Conservation (phyloP, 1,140 invertebrate genomes). For the Aphaenogaster rudis region DNA sequence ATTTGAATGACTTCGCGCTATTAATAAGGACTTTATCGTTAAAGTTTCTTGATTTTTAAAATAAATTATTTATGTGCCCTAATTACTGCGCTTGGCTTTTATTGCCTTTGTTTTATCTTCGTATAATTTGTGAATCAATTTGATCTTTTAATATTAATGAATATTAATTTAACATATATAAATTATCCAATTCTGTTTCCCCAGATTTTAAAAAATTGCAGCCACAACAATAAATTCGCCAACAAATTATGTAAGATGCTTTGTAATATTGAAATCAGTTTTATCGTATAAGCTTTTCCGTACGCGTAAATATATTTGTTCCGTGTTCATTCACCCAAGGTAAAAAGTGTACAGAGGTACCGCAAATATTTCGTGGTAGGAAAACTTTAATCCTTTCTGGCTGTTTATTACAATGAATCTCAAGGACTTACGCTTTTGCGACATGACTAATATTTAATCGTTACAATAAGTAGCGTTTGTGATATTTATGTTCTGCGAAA, state of each 20-base stretch:
- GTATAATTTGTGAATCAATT: neutral
- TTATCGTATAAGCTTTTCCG: neutral
- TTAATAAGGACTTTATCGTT: too few relatives aligned
- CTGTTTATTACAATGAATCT: neutral
- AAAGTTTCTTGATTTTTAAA: too few relatives aligned
- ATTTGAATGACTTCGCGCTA: too few relatives aligned
- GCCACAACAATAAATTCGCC: neutral
- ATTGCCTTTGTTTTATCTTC: too few relatives aligned
- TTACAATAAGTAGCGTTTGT: conserved; percentile 29
- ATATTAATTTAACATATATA: too few relatives aligned
- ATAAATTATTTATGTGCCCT: too few relatives aligned
- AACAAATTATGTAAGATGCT: neutral
- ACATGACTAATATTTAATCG: neutral
- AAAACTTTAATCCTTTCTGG: conserved; percentile 3
- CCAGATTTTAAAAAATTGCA: too few relatives aligned
- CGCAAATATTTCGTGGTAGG: neutral
- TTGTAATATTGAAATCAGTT: neutral
- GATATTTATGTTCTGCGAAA: neutral
- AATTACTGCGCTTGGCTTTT: too few relatives aligned
- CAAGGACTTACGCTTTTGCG: neutral
- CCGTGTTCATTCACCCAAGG: neutral
- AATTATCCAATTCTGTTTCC: too few relatives aligned
- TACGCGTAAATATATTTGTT: neutral
- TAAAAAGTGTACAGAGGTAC: neutral
- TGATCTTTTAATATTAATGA: neutral